These are phyloP conservation scores for Magallana ariakensis DNA, from an alignment of 1,140 invertebrate species.

Conservation along the genomic window DNA sequence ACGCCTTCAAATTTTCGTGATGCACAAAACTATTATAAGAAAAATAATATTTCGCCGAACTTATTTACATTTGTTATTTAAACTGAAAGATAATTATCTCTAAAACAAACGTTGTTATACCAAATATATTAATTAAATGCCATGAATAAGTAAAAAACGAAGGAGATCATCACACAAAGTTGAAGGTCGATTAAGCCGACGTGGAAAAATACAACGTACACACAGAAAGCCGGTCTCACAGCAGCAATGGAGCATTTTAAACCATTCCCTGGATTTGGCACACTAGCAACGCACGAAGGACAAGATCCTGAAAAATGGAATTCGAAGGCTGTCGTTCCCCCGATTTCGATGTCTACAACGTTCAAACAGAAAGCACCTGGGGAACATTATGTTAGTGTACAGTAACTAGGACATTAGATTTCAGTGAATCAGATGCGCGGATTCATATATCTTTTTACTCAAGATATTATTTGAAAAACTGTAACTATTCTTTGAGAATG, in stretches of 20 bases:
- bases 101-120: too few relatives aligned
- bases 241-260: conserved; percentile 65
- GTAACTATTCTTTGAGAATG: too few relatives aligned
- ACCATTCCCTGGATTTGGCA: conserved; percentile 85
- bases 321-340: conserved; percentile 89
- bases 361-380: conserved; percentile 94
- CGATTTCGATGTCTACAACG: conserved; percentile 94
- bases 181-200: not conserved
- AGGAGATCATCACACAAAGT: not conserved
- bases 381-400: conserved; percentile 85
- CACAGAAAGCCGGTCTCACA: not conserved
- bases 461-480: too few relatives aligned
- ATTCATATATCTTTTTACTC: too few relatives aligned
- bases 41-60: too few relatives aligned
- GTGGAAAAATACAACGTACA: not conserved
- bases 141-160: too few relatives aligned
- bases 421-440: too few relatives aligned
- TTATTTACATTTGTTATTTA: too few relatives aligned
- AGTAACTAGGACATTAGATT: not conserved
- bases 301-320: conserved; percentile 94
- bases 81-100: too few relatives aligned
- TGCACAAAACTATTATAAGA: too few relatives aligned
- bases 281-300: conserved; percentile 93
- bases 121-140: too few relatives aligned
- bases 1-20: not conserved